Base-by-base conservation (phyloP, 2,797 vertebrate species). In the Coranthus polyacanthus region DNA sequence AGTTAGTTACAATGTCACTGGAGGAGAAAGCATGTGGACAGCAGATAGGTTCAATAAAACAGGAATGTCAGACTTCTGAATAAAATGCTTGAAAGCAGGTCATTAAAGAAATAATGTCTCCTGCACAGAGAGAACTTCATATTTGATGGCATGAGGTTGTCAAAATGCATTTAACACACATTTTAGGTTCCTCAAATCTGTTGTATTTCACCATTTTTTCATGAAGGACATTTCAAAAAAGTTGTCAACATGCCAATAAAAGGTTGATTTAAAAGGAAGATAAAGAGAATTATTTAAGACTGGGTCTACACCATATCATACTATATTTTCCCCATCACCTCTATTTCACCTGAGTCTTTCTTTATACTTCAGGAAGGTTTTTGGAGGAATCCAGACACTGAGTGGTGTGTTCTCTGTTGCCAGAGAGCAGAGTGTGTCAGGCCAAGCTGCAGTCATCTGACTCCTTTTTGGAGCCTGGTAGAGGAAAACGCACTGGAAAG, bases 171-270 rank as follows among this genome's bases (percentile, higher is more conserved):
- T 68, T 6, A 11, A 12, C 0, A 6, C 16, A 54, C 0, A 42
- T 52, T 65, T 37, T 6, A 44, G 65, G 8, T 41, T 72, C 15
- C 32, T 22, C n/a, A 55, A 78, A 58, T 4, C 1, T 58, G 29
- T 21, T 29, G 9, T 29, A 46, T 58, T 64, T 58, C 13, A 6
- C 7, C 3, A 1, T 2, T 12, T 42, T 41, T 57, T 11, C 29
- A 37, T 17, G 29, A 45, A 9, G 10, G 29, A 6, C 6, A 45
- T 20, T 52, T 51, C n/a, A 15, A 11, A 2, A 12, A 44, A 49
- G n/a, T 3, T 8, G 50, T 52, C 1, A 29, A 32, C 3, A 2
- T 0, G 1, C 21, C 13, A 41, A 47, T 13, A 4, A 15, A 17
- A 44, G 53, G 5, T 34, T 9, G 20, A n/a, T 2, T 2, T 12